Conservation (phyloP, 2,888 invertebrate species). For the Griposia aprilina region DNA sequence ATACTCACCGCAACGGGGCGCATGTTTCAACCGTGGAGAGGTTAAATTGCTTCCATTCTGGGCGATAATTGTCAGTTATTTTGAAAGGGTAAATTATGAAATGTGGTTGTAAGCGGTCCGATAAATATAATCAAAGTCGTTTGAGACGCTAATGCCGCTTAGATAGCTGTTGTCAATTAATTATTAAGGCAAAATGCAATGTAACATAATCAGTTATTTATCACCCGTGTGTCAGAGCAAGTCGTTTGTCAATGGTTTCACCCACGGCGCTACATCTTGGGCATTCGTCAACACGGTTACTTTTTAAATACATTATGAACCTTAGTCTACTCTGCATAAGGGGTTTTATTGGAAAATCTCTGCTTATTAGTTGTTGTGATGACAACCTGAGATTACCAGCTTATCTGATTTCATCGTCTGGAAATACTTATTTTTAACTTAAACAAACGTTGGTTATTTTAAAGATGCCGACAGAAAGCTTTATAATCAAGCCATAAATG, state of each 20-base stretch:
- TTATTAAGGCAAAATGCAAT: constrained; percentile 88
- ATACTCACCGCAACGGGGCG: constrained; percentile 80
- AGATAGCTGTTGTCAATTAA: constrained; percentile 88
- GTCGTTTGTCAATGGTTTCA: constrained; percentile 89
- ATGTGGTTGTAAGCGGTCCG: constrained; percentile 74
- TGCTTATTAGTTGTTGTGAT: constrained; percentile 82
- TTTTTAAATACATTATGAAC: constrained; percentile 75
- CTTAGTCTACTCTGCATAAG: constrained; percentile 76
- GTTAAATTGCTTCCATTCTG: constrained; percentile 80
- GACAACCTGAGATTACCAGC: constrained; percentile 85
- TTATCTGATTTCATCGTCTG: constrained; percentile 87
- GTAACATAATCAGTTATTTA: constrained; percentile 90
- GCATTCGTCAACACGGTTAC: constrained; percentile 82
- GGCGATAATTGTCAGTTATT: constrained; percentile 78
- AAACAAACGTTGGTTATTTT: constrained; percentile 72
- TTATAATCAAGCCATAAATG: constrained; percentile 66
- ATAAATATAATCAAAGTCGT: constrained; percentile 76
- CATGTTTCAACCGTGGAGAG: constrained; percentile 77
- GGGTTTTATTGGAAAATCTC: constrained; percentile 72
- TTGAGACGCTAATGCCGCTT: constrained; percentile 76
- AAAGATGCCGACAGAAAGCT: constrained; percentile 62
- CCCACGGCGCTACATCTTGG: constrained; percentile 85
- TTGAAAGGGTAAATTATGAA: constrained; percentile 76
- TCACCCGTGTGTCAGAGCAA: constrained; percentile 87
- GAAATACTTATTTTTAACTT: constrained; percentile 82